These are phyloP conservation scores for Chaetodon auriga DNA, from an alignment of 2,113 vertebrate species.

Conservation along the genomic window DNA sequence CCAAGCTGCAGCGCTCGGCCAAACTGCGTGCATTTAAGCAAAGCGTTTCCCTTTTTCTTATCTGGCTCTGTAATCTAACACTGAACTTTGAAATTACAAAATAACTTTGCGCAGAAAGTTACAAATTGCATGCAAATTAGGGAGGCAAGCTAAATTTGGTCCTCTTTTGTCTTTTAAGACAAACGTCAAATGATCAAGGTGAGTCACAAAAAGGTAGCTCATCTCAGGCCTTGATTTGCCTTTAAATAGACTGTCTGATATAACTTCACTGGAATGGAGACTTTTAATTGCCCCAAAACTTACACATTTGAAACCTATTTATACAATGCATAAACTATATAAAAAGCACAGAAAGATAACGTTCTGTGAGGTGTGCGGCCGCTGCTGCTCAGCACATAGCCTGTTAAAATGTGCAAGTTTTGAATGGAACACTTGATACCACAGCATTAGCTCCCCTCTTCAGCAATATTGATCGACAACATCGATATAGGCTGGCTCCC, in stretches of 20 bases:
- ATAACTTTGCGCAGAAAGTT: conserved; percentile 13
- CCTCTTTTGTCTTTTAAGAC: conserved; percentile 4
- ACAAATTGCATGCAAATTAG: conserved; percentile 29
- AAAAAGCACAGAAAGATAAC: neutral
- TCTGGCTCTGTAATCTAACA: conserved; percentile 15
- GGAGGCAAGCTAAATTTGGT: conserved; percentile 12
- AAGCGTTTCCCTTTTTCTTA: conserved; percentile 10
- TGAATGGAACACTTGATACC: conserved; percentile 71
- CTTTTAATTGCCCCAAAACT: conserved; percentile 12
- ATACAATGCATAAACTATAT: neutral
- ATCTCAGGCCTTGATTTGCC: neutral
- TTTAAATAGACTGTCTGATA: conserved; percentile 9
- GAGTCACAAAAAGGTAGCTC: neutral
- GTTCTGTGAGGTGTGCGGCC: conserved; percentile 12
- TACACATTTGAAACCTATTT: conserved; percentile 6
- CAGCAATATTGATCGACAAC: conserved; percentile 76
- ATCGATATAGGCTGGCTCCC: conserved; percentile 74
- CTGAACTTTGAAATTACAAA: conserved; percentile 20
- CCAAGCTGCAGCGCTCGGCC: conserved; percentile 60
- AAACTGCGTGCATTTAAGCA: conserved; percentile 35
- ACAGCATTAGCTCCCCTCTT: conserved; percentile 65
- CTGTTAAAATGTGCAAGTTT: conserved; percentile 64
- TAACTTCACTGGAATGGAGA: neutral
- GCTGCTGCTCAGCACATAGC: conserved; percentile 36
- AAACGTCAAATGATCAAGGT: conserved; percentile 9